Conservation (phyloP, 2,888 invertebrate species). For the Pyralis farinalis region DNA sequence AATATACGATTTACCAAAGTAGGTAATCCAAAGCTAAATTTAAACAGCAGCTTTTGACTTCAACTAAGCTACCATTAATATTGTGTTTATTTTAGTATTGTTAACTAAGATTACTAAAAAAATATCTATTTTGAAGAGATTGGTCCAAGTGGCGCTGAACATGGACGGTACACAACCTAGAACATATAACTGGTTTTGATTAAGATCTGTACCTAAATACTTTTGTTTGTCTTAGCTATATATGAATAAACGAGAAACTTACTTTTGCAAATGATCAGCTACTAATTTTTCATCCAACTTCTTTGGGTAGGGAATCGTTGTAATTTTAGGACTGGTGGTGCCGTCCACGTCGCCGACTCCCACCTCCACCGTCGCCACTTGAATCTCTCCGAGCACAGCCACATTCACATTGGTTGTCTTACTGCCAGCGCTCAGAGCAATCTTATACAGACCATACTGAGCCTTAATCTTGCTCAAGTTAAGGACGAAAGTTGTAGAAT, state of each 20-base stretch:
- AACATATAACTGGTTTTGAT: no score
- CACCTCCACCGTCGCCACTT: conserved; percentile 89
- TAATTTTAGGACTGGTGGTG: conserved; percentile 89
- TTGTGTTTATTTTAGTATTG: no score
- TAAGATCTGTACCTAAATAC: no score
- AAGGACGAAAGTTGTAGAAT: conserved; percentile 86
- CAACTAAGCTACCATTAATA: no score
- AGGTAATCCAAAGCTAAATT: no score
- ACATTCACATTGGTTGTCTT: conserved; percentile 82
- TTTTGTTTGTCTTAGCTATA: no score
- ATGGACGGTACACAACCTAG: no score
- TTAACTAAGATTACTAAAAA: no score
- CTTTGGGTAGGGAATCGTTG: conserved; percentile 86
- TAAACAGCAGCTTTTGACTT: no score
- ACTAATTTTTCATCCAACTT: conserved; percentile 86
- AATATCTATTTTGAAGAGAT: no score
- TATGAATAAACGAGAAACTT: conserved; percentile 36
- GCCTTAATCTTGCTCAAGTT: conserved; percentile 89
- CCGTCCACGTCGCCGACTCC: conserved; percentile 96
- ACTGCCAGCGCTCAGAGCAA: conserved; percentile 86
- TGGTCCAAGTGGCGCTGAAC: no score
- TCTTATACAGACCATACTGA: conserved; percentile 91
- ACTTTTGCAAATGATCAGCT: conserved; percentile 94
- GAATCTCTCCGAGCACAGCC: conserved; percentile 89
- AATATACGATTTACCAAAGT: no score